A percentile compares a stretch with the other conserved stretches of the same genome.
These are phyloP conservation scores for Ameiurus melas DNA, from an alignment of 2,113 vertebrate species.

Conservation along the genomic window DNA sequence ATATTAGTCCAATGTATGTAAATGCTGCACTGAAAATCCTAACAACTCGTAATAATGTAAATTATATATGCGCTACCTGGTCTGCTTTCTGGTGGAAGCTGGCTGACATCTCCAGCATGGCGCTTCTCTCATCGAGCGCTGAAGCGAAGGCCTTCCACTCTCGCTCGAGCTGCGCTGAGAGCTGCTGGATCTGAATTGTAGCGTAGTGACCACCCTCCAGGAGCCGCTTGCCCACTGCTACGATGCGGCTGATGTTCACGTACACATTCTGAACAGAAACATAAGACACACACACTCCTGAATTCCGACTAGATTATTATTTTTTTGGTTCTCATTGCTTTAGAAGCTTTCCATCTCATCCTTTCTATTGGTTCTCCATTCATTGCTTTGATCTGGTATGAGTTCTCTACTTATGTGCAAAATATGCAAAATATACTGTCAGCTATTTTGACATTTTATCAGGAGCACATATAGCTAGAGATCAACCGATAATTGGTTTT, in stretches of 20 bases:
- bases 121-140: slow-evolving; percentile 94
- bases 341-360: too few relatives aligned
- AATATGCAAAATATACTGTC: neutral
- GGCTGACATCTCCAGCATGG: slow-evolving; percentile 93
- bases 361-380: neutral
- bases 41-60: neutral
- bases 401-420: neutral
- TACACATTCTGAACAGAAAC: slow-evolving; percentile 86
- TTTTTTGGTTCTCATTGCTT: neutral
- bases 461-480: neutral
- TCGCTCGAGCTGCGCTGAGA: slow-evolving; percentile 92
- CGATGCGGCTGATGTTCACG: slow-evolving; percentile 98
- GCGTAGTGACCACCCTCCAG: slow-evolving; percentile 95
- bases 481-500: too few relatives aligned
- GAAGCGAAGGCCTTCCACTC: slow-evolving; percentile 98
- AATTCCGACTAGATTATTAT: neutral
- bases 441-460: neutral
- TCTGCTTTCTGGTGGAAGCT: slow-evolving; percentile 96
- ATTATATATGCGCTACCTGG: slow-evolving; percentile 75
- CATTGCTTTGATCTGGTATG: neutral
- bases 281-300: slow-evolving; percentile 9
- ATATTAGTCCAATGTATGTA: neutral
- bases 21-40: neutral
- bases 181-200: slow-evolving; percentile 97
- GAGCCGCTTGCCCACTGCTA: slow-evolving; percentile 92